Conservation (phyloP, 2,797 vertebrate species). For the Sphenodon punctatus region DNA sequence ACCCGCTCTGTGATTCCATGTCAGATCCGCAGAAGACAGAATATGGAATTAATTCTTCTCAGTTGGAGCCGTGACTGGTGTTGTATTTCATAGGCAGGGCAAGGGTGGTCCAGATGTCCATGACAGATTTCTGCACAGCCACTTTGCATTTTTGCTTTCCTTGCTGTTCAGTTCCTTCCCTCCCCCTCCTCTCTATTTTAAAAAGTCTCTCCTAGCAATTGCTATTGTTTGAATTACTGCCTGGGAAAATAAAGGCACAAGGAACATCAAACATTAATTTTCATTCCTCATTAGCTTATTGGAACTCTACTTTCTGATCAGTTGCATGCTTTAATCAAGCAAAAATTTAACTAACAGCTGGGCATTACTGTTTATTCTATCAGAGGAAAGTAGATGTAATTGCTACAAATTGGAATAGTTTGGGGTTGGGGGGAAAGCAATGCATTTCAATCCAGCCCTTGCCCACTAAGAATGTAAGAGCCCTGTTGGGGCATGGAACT, state of each 20-base stretch:
- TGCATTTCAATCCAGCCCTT: neutral
- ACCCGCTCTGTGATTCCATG: neutral
- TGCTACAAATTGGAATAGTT: neutral
- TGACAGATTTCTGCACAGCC: slow-evolving; percentile 44
- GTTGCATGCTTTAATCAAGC: slow-evolving; percentile 4
- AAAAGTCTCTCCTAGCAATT: neutral
- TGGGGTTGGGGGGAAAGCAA: neutral
- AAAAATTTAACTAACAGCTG: slow-evolving; percentile 2
- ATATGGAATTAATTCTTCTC: slow-evolving; percentile 50
- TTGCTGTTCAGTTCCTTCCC: slow-evolving; percentile 21
- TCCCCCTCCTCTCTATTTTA: neutral
- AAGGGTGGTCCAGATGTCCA: slow-evolving; percentile 59
- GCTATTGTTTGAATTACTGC: slow-evolving; percentile 28
- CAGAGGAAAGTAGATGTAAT: neutral
- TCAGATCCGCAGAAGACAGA: slow-evolving; percentile 23
- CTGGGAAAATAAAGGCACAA: neutral
- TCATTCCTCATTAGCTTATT: neutral
- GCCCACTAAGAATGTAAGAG: slow-evolving; percentile 15
- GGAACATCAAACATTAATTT: slow-evolving; percentile 11
- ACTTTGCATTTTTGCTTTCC: slow-evolving; percentile 37
- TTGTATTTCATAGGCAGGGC: slow-evolving; percentile 45
- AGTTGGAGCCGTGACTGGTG: slow-evolving; percentile 15
- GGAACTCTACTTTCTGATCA: slow-evolving; percentile 18
- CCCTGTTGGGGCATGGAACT: neutral
- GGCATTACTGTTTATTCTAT: neutral